Conservation (phyloP, 2,113 vertebrate genomes). For the Menura novaehollandiae region DNA sequence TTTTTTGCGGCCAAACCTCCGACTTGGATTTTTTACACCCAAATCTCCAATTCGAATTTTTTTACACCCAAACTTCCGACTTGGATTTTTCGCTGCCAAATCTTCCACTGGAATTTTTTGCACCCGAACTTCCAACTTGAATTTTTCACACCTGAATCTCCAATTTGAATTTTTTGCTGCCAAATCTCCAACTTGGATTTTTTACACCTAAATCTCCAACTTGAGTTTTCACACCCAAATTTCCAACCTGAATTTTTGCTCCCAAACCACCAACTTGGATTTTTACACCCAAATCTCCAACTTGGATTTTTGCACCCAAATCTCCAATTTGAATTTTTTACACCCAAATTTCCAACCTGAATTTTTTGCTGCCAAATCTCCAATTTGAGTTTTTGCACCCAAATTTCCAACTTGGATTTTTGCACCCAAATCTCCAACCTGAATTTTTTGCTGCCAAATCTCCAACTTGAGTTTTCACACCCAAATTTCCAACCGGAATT, state of each 20-base stretch:
- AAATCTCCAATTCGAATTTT: background rate
- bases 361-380: background rate
- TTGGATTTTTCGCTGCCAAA: background rate
- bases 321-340: background rate
- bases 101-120: no score
- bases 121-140: background rate
- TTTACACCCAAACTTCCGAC: background rate
- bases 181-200: background rate
- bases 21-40: background rate
- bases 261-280: background rate
- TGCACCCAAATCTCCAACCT: no score
- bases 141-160: no score
- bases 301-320: background rate
- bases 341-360: background rate
- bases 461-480: rapidly evolving
- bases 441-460: background rate
- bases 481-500: background rate
- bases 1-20: no score
- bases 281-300: background rate
- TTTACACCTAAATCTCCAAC: no score
- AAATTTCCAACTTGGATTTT: background rate
- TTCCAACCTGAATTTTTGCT: no score
- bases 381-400: rapidly evolving
- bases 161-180: no score
- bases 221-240: background rate